These are phyloP conservation scores for Drosophila willistoni DNA, from an alignment of 1,140 invertebrate genomes.

Conservation along the genomic window DNA sequence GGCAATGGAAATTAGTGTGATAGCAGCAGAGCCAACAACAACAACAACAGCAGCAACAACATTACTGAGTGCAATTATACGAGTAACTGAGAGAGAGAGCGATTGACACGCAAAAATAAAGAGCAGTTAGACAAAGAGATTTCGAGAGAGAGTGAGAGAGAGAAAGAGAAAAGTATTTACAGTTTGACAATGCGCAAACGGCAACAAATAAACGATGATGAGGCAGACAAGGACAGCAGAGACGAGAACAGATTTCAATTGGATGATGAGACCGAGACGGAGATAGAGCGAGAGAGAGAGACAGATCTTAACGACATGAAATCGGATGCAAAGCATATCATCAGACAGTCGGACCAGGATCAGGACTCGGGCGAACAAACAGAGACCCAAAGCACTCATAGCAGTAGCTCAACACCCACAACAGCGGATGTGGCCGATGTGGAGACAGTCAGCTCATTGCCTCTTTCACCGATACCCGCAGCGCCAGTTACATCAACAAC, in stretches of 20 bases:
- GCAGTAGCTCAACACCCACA: constrained; percentile 74
- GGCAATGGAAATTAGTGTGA: constrained; percentile 73
- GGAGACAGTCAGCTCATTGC: constrained; percentile 60
- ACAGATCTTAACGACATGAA: constrained; percentile 12
- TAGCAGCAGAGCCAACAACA: constrained; percentile 17
- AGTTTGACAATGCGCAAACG: constrained; percentile 53
- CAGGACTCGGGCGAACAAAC: constrained; percentile 58
- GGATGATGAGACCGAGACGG: constrained; percentile 55
- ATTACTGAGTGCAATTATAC: constrained; percentile 38
- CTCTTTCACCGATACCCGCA: constrained; percentile 49
- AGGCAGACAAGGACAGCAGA: constrained; percentile 41
- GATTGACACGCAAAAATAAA: neutral
- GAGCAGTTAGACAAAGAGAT: neutral
- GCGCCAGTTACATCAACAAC: too few species aligned
- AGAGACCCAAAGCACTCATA: constrained; percentile 66
- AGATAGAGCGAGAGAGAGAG: too few species aligned
- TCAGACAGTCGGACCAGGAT: constrained; percentile 28
- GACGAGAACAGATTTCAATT: constrained; percentile 64
- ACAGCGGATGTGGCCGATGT: constrained; percentile 79
- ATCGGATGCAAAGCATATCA: constrained; percentile 33
- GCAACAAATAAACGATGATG: constrained; percentile 39
- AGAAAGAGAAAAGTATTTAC: neutral
- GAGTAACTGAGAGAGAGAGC: constrained; percentile 15
- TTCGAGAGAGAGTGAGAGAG: neutral
- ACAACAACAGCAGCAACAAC: constrained; percentile 10